Base-by-base conservation (phyloP, 2,888 invertebrate species). In the Dinocampus coccinellae region DNA sequence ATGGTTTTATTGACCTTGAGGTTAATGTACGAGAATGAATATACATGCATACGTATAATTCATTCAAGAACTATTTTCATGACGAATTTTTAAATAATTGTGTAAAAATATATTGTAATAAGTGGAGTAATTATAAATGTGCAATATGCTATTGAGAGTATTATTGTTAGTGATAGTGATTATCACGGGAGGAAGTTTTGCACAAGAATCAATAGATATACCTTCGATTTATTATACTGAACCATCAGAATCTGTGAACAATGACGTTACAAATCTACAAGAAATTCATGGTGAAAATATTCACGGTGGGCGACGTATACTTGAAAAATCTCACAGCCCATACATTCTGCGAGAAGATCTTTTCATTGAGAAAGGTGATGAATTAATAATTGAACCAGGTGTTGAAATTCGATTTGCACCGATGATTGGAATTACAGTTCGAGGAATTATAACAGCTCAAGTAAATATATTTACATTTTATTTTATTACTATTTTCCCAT, bases 391-490 rank as follows among this genome's bases (percentile, higher is more conserved):
- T 72, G 96, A 97, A 85, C 92, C 97, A 13, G 99, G 98, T 29
- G 97, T 97, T 0, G 94, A 93, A 82, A 89, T 99, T 68, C 91
- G 93, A 79, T 97, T 99, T 88, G 94, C 95, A 4, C 95, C 98
- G 2, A 96, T 97, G 89, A 92, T 95, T 80, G 98, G 98, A 75
- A 93, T 99, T 84, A 97, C 96, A 33, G 94, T 99, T 58, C 92
- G 95, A 82, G 99, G 99, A 79, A 92, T 94, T 77, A 89, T 99
- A 34, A 91, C 92, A 72, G 98, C 98, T 69, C 92, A 95, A 92
- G 98, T 98, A 90, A 93, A 93, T 52, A 34, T 20, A 0, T 22
- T 69, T 24, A 20, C n/a, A 62, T 22, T 52, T 33, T 29, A 11
- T 57, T 58, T 20, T 33, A 3, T 9, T 22, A 36, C 22, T 13